These are phyloP conservation scores for Felis catus DNA, from an alignment of 2,113 vertebrate species.

Conservation along the genomic window DNA sequence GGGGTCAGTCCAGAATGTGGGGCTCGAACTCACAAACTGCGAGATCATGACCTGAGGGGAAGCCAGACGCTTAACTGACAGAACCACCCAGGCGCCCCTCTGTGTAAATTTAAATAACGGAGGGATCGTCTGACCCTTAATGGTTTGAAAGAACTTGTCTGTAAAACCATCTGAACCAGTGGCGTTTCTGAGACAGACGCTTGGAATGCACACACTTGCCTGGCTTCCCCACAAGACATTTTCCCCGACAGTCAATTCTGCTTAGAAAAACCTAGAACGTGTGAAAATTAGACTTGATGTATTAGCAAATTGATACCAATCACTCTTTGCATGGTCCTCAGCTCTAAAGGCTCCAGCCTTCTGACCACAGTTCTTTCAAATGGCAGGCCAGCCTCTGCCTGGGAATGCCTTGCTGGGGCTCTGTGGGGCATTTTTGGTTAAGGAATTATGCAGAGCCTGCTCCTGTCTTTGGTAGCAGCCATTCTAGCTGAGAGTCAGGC, in stretches of 20 bases:
- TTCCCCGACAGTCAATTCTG: neutral
- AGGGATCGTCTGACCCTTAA: neutral
- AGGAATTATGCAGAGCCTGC: neutral
- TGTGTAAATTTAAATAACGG: conserved; percentile 19
- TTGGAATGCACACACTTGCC: neutral
- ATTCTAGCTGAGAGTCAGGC: neutral
- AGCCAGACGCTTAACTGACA: no score
- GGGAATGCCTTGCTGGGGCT: neutral
- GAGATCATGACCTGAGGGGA: no score
- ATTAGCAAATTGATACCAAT: neutral
- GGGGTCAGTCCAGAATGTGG: no score
- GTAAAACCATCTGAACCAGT: neutral
- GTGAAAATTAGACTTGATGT: conserved; percentile 10
- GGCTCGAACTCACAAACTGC: no score
- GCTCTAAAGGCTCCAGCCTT: neutral
- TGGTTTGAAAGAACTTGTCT: neutral
- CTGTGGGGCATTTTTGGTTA: neutral
- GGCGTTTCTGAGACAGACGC: neutral
- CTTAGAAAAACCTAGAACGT: conserved; percentile 46
- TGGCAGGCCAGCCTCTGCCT: neutral
- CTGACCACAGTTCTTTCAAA: neutral
- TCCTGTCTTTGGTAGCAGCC: neutral
- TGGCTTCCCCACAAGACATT: neutral
- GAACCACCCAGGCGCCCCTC: no score
- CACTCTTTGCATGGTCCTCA: neutral